Conservation (phyloP, 1,140 invertebrate species). For the Trachymyrmex septentrionalis region DNA sequence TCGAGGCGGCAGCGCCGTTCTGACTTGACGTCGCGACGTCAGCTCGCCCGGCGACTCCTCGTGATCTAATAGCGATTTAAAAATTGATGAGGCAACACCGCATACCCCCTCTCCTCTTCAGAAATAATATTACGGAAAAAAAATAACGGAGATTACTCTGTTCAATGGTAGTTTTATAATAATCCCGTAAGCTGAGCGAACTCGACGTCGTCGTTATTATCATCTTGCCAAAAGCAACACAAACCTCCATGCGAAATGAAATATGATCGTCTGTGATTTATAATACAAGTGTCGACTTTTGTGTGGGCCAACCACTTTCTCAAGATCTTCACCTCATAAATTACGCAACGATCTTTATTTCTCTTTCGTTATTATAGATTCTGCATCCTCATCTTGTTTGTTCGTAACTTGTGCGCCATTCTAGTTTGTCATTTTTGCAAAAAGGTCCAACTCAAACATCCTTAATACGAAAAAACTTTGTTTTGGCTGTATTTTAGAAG, state of each 20-base stretch:
- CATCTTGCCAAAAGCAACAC: conserved; percentile 31
- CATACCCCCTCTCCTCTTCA: background rate
- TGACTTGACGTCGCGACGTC: conserved; percentile 42
- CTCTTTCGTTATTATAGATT: background rate
- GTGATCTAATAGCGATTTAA: conserved; percentile 24
- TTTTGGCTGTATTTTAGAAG: conserved; percentile 40
- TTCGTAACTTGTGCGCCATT: background rate
- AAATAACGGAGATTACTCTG: background rate
- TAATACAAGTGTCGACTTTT: conserved; percentile 34
- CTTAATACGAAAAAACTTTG: conserved; percentile 41
- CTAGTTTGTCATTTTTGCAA: background rate
- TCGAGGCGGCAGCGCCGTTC: background rate
- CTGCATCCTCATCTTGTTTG: background rate
- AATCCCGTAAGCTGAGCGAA: conserved; percentile 4
- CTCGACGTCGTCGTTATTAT: conserved; percentile 36
- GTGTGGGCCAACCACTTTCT: background rate
- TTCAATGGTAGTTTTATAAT: background rate
- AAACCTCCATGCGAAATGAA: background rate
- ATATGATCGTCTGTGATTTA: conserved; percentile 44
- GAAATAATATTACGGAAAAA: background rate
- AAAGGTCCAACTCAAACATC: background rate
- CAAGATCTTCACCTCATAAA: background rate
- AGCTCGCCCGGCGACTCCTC: background rate
- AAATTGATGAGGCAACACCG: conserved; percentile 37
- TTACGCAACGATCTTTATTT: conserved; percentile 13